A percentile compares a stretch with the other conserved stretches of the same genome.
phyloP scores from a whole-genome alignment of 2,113 vertebrate genomes.

The Miniopterus natalensis region DNA sequence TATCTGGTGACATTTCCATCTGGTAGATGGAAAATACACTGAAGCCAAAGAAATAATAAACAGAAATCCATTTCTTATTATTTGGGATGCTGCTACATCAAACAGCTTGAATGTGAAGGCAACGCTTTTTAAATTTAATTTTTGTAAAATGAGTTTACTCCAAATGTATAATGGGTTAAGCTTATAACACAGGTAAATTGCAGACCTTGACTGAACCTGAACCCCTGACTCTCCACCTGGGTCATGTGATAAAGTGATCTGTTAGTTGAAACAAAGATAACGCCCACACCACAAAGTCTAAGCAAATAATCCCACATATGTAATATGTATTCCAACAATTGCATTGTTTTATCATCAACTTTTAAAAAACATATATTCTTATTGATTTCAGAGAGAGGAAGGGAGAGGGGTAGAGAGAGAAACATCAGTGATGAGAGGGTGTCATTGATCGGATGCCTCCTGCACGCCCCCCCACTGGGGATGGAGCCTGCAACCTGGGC shows the following conservation, averaged over 20 bases:
- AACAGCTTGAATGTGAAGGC: not conserved
- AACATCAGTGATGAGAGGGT: too few species aligned
- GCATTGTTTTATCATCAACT: not conserved
- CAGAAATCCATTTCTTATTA: constrained; percentile 55
- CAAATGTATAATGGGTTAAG: not conserved
- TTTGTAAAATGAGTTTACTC: constrained; percentile 24
- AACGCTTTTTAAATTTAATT: not conserved
- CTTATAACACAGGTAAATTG: not conserved
- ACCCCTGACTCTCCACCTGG: not conserved
- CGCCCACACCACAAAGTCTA: not conserved
- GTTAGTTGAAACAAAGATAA: not conserved
- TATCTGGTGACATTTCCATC: constrained; percentile 69
- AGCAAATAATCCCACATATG: not conserved
- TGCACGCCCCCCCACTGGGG: too few species aligned
- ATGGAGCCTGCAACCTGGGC: too few species aligned
- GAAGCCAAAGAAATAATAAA: constrained; percentile 48
- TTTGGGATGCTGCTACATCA: not conserved
- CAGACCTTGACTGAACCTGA: constrained; percentile 4
- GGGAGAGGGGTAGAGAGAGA: too few species aligned
- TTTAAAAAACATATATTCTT: not conserved
- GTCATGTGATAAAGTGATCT: not conserved
- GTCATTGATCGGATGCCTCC: too few species aligned
- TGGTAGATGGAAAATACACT: constrained; percentile 61
- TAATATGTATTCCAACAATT: not conserved
- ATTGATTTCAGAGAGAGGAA: too few species aligned